Conservation (phyloP, 1,140 invertebrate species). For the Zaprionus vittiger region DNA sequence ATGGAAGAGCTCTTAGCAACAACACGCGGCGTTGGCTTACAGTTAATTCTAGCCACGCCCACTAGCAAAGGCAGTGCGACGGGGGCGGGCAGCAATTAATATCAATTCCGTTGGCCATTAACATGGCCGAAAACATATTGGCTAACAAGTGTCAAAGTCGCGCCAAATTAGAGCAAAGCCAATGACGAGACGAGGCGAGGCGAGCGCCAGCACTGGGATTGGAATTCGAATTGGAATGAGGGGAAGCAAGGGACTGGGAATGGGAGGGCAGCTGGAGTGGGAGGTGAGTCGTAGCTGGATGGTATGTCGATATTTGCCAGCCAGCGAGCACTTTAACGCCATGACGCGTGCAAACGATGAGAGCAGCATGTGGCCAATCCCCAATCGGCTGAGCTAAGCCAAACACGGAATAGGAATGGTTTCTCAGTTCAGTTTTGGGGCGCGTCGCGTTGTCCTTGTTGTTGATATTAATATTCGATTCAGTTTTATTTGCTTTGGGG, state of each 20-base stretch:
- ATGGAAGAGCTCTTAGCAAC: conserved; percentile 52
- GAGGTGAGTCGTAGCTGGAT: background rate
- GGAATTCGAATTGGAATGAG: conserved; percentile 37
- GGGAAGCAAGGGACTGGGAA: background rate
- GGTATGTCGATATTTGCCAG: conserved; percentile 26
- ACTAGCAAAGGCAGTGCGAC: background rate
- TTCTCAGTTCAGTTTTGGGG: conserved; percentile 44
- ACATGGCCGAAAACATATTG: conserved; percentile 77
- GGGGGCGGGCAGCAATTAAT: conserved; percentile 68
- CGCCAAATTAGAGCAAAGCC: conserved; percentile 76
- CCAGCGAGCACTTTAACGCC: conserved; percentile 51
- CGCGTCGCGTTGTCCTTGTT: conserved; percentile 45
- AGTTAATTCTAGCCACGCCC: conserved; percentile 46
- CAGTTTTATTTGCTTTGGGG: conserved; percentile 78
- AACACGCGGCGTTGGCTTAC: background rate
- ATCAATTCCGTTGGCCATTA: conserved; percentile 79
- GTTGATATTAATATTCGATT: conserved; percentile 82
- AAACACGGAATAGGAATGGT: conserved; percentile 47
- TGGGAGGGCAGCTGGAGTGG: background rate
- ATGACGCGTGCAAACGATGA: conserved; percentile 50
- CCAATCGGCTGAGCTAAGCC: conserved; percentile 25
- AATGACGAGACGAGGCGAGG: conserved; percentile 45
- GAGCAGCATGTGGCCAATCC: conserved; percentile 78
- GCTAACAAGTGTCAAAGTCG: conserved; percentile 82
- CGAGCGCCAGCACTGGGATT: conserved; percentile 47